A percentile compares a stretch with the other conserved stretches of the same genome.
Evolutionary conservation across 2,797 vertebrate species (phyloP).

Genomic region (Lepidocolaptes lacrymiger): DNA sequence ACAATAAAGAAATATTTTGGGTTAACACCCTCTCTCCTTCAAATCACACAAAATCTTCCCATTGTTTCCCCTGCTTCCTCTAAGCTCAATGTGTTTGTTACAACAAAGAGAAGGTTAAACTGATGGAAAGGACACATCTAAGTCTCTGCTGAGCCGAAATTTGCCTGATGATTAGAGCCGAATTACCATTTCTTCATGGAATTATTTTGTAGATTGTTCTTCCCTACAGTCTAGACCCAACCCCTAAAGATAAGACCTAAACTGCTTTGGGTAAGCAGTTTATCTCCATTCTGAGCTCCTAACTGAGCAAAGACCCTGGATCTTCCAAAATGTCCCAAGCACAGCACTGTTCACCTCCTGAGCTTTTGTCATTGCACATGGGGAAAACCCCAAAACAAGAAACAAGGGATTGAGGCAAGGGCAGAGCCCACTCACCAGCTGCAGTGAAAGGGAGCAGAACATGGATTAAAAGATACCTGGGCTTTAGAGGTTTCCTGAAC

Average conservation of each 20-base stretch:
- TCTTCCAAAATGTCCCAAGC: neutral
- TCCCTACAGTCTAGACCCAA: neutral
- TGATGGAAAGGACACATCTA: neutral
- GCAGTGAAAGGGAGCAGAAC: neutral
- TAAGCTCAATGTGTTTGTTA: neutral
- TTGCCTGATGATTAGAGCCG: neutral
- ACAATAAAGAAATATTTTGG: neutral
- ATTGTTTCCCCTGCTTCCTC: neutral
- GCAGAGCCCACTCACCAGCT: neutral
- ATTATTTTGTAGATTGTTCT: neutral
- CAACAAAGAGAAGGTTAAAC: neutral
- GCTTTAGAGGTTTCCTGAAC: neutral
- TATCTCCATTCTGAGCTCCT: neutral
- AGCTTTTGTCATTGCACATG: rapidly evolving
- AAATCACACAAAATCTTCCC: neutral
- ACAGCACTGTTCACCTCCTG: neutral
- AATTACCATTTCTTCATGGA: rapidly evolving
- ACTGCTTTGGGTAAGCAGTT: neutral
- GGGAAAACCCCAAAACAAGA: neutral
- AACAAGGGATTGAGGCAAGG: neutral
- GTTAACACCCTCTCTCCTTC: neutral
- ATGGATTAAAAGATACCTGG: rapidly evolving
- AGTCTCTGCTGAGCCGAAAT: neutral
- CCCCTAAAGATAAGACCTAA: neutral
- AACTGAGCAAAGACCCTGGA: neutral